phyloP scores from a whole-genome alignment of 2,113 vertebrate species.

The Centropus bengalensis region DNA sequence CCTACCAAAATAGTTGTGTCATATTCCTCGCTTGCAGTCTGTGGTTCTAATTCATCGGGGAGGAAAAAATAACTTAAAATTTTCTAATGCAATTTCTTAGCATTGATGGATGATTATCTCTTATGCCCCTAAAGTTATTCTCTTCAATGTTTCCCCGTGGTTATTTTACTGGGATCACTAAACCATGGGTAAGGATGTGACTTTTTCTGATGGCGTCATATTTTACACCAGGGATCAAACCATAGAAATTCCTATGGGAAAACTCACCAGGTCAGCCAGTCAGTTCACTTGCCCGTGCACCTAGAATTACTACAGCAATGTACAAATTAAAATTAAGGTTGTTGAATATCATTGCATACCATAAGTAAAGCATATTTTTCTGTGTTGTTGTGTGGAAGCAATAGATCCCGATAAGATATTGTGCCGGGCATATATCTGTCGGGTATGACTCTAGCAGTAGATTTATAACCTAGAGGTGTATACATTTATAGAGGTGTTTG shows the following conservation, averaged over 20 bases:
- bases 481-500: background rate
- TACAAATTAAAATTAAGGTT: background rate
- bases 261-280: background rate
- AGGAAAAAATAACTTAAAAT: background rate
- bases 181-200: background rate
- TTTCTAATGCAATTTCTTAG: background rate
- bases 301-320: background rate
- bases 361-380: background rate
- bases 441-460: background rate
- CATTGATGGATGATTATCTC: background rate
- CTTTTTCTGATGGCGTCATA: background rate
- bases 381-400: background rate
- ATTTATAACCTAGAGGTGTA: background rate
- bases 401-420: background rate
- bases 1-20: background rate
- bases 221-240: background rate
- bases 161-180: background rate
- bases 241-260: background rate
- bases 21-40: background rate
- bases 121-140: background rate
- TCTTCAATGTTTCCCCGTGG: background rate
- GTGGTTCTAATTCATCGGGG: background rate
- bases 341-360: fast-evolving
- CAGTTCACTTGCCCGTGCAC: background rate
- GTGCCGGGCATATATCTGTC: background rate